These are phyloP conservation scores for Melanostigma gelatinosum DNA, from an alignment of 2,113 vertebrate species.

Conservation along the genomic window DNA sequence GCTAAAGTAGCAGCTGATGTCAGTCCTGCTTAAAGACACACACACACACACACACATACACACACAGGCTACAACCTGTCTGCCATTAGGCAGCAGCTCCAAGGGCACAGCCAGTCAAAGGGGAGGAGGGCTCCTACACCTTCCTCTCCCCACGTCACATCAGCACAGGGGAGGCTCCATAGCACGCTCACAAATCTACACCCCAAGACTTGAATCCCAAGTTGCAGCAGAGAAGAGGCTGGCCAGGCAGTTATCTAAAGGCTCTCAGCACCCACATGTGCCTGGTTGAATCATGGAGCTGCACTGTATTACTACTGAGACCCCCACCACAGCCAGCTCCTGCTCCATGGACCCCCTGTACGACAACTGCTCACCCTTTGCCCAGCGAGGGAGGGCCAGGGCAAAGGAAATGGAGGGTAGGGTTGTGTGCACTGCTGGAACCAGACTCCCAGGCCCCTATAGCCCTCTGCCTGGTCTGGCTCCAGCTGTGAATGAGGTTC, in stretches of 20 bases:
- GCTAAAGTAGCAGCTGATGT: slow-evolving; percentile 78
- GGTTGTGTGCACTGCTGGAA: slow-evolving; percentile 67
- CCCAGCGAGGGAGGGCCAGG: slow-evolving; percentile 63
- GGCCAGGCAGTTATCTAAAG: slow-evolving; percentile 52
- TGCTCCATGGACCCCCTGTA: slow-evolving; percentile 72
- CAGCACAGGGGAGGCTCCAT: slow-evolving; percentile 40
- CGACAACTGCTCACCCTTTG: slow-evolving; percentile 63
- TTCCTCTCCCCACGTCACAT: slow-evolving; percentile 43
- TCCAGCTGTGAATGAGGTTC: slow-evolving; percentile 74
- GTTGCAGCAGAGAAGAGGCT: slow-evolving; percentile 54
- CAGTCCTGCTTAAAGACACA: slow-evolving; percentile 72
- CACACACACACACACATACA: slow-evolving; percentile 38
- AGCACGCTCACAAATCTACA: slow-evolving; percentile 51
- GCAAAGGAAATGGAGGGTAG: slow-evolving; percentile 58
- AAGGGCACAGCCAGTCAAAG: slow-evolving; percentile 52
- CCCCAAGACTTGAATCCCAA: slow-evolving; percentile 45
- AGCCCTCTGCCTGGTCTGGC: slow-evolving; percentile 55
- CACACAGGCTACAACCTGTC: slow-evolving; percentile 55
- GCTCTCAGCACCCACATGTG: slow-evolving; percentile 55
- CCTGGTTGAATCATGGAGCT: slow-evolving; percentile 71
- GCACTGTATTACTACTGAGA: slow-evolving; percentile 66
- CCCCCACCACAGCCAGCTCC: slow-evolving; percentile 69
- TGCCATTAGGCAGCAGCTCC: slow-evolving; percentile 39
- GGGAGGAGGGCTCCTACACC: slow-evolving; percentile 50
- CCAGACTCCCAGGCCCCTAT: slow-evolving; percentile 58